Conservation (phyloP, 1,140 invertebrate species). For the Phymastichus coffea region DNA sequence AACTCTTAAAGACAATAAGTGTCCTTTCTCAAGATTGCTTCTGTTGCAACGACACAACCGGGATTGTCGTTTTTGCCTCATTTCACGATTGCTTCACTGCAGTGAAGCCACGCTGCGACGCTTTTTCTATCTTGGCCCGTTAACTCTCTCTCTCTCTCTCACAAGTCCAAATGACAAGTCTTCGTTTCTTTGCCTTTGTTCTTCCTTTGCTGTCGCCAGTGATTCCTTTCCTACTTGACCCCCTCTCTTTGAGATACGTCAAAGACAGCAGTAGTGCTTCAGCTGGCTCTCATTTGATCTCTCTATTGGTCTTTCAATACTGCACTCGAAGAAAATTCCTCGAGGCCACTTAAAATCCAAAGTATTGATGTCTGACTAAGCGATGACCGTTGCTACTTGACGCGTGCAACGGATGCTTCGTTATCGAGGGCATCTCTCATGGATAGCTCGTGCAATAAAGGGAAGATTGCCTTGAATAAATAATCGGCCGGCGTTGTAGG, state of each 20-base stretch:
- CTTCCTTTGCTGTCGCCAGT: not conserved
- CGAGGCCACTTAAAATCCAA: no score
- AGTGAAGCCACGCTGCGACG: not conserved
- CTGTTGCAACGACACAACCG: not conserved
- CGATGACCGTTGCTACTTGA: not conserved
- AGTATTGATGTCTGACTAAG: not conserved
- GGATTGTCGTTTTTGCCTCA: constrained; percentile 7
- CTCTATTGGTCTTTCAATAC: no score
- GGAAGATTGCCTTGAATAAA: no score
- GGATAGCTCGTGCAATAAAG: no score
- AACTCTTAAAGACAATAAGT: no score
- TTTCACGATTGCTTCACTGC: not conserved
- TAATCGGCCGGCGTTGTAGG: no score
- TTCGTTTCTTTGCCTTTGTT: not conserved
- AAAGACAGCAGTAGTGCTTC: no score
- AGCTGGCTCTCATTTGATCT: no score
- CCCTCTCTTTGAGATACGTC: not conserved
- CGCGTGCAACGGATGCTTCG: no score
- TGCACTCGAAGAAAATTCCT: no score
- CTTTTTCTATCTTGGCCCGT: constrained; percentile 4
- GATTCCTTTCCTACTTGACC: not conserved
- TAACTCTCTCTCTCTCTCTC: not conserved
- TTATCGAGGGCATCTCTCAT: no score
- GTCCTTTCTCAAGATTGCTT: not conserved
- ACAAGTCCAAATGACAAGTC: not conserved